Evolutionary conservation across 2,113 vertebrate species (phyloP), one percentile per base, ranked within the genome.

Genomic region (Gasterosteus aculeatus): DNA sequence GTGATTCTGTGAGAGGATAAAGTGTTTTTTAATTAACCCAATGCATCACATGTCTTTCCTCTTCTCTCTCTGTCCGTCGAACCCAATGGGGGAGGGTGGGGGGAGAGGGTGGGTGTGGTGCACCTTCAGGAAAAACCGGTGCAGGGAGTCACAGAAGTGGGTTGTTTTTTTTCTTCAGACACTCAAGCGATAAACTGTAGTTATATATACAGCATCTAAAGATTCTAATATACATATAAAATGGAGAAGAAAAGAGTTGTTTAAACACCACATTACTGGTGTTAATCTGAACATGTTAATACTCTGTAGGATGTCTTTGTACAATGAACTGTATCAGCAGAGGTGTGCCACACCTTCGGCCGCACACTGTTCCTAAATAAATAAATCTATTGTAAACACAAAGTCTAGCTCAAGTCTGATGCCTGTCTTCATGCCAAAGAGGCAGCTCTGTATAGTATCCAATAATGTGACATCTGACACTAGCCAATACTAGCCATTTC

Each of bases 121-220:
- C 87, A 83, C 92, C 92, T 93, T 90, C 93, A 93, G 88, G 94
- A 94, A 94, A 93, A 94, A 94, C 94, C 93, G 92, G 94, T 95
- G 86, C 72, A 92, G 82, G 91, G 79, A 89, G 87, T 92, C 85
- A 69, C 75, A 72, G 56, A 85, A 80, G 57, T 87, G 66, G 82
- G n/a, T n/a, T n/a, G 22, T 26, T 26, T 26, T 26, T 26, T 84
- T 72, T 33, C 69, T 31, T 31, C 63, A 82, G 42, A 70, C 29
- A 6, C 35, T 68, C 18, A 74, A 72, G 47, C 31, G 41, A 85
- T 67, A 12, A 19, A 15, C 4, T 1, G 49, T 15, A 61, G 19
- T 26, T 26, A 26, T 26, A 26, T 26, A 26, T 58, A 42, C 42
- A 53, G 39, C 14, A 58, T 29, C 22, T 18, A 7, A 49, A 54